Percentiles rank a stretch among this genome's conserved stretches.
Evolutionary conservation across 2,888 invertebrate species (phyloP).

Genomic region (Cheilosia vernalis): DNA sequence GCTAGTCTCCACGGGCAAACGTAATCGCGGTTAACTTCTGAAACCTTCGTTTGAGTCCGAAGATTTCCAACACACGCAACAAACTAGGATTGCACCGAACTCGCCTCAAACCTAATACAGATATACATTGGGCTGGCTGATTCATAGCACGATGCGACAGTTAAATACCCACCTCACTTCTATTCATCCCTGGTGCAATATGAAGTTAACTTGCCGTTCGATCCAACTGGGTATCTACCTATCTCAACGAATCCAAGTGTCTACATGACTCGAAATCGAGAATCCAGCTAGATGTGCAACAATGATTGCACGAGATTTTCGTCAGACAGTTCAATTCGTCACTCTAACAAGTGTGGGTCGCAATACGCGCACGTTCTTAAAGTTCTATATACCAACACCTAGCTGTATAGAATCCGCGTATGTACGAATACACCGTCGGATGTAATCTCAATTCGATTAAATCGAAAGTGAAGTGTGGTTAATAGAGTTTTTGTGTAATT

Average conservation of each 20-base stretch:
- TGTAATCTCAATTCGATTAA: conserved; percentile 44
- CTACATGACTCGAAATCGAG: conserved; percentile 10
- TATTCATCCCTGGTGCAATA: conserved; percentile 51
- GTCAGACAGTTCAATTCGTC: conserved; percentile 64
- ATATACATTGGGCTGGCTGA: conserved; percentile 36
- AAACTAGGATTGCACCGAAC: conserved; percentile 24
- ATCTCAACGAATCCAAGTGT: conserved; percentile 24
- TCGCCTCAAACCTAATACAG: conserved; percentile 50
- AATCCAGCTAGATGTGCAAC: conserved; percentile 32
- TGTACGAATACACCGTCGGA: conserved; percentile 12
- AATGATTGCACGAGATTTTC: conserved; percentile 42
- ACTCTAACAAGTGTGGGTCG: conserved; percentile 71
- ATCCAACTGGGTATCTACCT: conserved; percentile 25
- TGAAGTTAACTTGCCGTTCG: conserved; percentile 31
- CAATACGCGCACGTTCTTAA: conserved; percentile 47
- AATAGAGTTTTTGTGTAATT: conserved; percentile 36
- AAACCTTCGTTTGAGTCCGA: neutral
- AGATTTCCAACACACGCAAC: conserved; percentile 1
- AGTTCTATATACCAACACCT: conserved; percentile 8
- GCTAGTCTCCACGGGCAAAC: neutral
- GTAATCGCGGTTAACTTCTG: neutral
- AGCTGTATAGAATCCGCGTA: conserved; percentile 24
- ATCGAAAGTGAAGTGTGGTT: conserved; percentile 61
- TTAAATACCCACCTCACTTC: conserved; percentile 32
- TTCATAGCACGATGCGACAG: conserved; percentile 42